Evolutionary conservation across 2,113 vertebrate species (phyloP).

Genomic region (Coregonus clupeaformis): DNA sequence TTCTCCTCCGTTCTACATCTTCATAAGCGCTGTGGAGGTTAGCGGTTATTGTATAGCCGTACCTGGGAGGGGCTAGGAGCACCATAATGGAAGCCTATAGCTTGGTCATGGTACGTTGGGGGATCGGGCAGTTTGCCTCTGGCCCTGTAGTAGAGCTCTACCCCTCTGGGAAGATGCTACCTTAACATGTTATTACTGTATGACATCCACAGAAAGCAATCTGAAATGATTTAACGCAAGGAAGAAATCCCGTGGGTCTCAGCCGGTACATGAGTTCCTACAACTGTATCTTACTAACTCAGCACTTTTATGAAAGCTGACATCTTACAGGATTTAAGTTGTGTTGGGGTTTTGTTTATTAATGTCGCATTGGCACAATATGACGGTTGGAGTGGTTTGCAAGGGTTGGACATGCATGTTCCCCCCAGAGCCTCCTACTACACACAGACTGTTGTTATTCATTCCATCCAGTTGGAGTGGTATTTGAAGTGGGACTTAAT

Average conservation of each 20-base stretch:
- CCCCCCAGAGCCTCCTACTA: background rate
- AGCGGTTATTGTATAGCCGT: background rate
- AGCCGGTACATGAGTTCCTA: background rate
- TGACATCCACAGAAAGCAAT: background rate
- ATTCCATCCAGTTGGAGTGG: conserved; percentile 2
- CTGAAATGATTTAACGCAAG: background rate
- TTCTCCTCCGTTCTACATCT: background rate
- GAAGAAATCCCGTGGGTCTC: too few relatives aligned
- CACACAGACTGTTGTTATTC: background rate
- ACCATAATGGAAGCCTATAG: conserved; percentile 4
- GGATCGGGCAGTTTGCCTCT: background rate
- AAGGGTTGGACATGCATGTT: background rate
- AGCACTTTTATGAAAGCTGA: conserved; percentile 11
- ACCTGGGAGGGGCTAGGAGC: background rate
- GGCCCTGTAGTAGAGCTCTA: background rate
- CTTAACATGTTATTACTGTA: background rate
- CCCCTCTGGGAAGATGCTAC: background rate
- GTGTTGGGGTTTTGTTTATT: background rate
- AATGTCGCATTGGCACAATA: background rate
- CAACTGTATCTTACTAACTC: background rate
- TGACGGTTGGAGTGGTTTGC: background rate
- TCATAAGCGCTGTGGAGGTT: conserved; percentile 9
- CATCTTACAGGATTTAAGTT: background rate
- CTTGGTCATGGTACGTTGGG: background rate
- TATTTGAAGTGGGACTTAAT: conserved; percentile 48